Evolutionary conservation across 2,113 vertebrate genomes (phyloP), one percentile per base, ranked within the genome.

Genomic region (Prunella himalayana): DNA sequence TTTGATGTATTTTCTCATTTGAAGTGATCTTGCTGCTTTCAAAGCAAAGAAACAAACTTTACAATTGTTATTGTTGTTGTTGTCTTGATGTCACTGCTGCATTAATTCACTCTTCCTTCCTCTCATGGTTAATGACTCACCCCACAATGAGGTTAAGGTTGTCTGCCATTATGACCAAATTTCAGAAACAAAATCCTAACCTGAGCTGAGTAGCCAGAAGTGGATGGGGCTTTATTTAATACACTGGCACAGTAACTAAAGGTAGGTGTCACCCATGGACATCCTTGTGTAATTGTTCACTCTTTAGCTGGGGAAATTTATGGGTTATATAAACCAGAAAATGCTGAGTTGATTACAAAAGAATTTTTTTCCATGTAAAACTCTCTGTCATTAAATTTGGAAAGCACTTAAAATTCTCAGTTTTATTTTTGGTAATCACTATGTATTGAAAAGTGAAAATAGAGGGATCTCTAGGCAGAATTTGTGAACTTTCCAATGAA

Each of bases 381-480:
- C 11, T 91, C 72, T 35, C 9, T 79, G 81, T 89, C 68, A 49
- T 86, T 77, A 64, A 86, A 91, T 44, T 72, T 82, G 68, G 49
- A 86, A 81, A 95, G 92, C 28, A 57, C 65, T 94, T 86, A 54
- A 71, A 63, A 60, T 81, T 69, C 31, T 78, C 63, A 13, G 50
- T 25, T 72, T 90, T 91, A 92, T 94, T 82, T 82, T 89, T 96
- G 82, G 83, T 41, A 59, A 71, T 37, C 35, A 56, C 35, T 76
- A 28, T 75, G 22, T 96, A 78, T 66, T 96, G 77, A 96, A 86
- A 94, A 94, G 9, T 45, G 27, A 86, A 95, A 95, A 72, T 86
- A 49, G 51, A 65, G 31, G 14, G 45, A 92, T 94, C 81, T 92
- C 83, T 64, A 89, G 94, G 88, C 92, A 96, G 88, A 96, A 91